A percentile compares a stretch with the other conserved stretches of the same genome.
These are phyloP conservation scores for Poicephalus gulielmi DNA, from an alignment of 2,113 vertebrate species.

Conservation along the genomic window DNA sequence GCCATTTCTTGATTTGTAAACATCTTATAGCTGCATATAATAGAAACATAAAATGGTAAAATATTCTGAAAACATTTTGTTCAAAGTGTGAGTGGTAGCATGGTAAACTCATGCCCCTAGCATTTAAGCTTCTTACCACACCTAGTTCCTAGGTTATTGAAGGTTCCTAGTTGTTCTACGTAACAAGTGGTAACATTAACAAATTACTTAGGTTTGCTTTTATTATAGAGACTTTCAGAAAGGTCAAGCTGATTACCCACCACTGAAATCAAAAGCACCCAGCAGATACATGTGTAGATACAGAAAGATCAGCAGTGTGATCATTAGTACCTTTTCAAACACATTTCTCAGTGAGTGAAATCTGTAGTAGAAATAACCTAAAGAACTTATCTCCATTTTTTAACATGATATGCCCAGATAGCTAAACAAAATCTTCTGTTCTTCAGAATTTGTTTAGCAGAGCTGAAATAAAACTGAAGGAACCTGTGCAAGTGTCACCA, in stretches of 20 bases:
- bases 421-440: background rate
- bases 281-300: background rate
- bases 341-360: background rate
- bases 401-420: background rate
- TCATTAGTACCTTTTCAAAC: background rate
- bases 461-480: background rate
- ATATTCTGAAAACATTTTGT: background rate
- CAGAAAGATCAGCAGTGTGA: background rate
- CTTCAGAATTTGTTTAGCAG: background rate
- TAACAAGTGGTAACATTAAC: background rate
- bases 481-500: background rate
- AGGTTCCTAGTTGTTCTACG: background rate
- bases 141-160: background rate
- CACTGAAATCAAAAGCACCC: background rate
- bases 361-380: background rate
- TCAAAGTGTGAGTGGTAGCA: background rate
- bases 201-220: background rate
- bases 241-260: background rate
- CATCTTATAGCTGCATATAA: background rate
- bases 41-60: background rate
- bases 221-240: background rate
- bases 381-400: background rate
- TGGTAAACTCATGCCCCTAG: background rate
- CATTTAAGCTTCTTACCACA: background rate
- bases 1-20: background rate